A percentile compares a stretch with the other conserved stretches of the same genome.
Evolutionary conservation across 2,113 vertebrate species (phyloP).

Genomic region (Leiothrix lutea): DNA sequence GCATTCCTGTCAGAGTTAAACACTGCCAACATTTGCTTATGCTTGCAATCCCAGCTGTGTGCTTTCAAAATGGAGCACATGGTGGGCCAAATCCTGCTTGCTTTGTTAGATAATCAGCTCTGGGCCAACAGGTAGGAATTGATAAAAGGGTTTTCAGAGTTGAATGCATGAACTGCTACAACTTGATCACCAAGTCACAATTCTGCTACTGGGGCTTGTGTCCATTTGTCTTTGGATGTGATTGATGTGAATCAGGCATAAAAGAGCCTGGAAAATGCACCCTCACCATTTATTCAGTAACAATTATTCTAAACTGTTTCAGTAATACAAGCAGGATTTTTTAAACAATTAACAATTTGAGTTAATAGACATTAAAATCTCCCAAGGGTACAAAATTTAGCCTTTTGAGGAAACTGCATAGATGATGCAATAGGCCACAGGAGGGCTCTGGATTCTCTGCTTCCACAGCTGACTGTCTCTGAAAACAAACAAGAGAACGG

Average conservation of each 20-base stretch:
- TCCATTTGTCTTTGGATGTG: neutral
- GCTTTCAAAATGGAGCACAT: neutral
- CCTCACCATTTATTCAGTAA: neutral
- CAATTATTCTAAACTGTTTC: neutral
- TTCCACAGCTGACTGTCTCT: neutral
- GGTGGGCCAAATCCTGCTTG: neutral
- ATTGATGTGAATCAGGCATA: neutral
- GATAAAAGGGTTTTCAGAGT: neutral
- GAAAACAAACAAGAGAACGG: neutral
- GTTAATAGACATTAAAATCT: neutral
- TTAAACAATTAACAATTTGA: neutral
- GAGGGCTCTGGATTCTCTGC: neutral
- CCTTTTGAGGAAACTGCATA: neutral
- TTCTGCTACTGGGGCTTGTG: neutral
- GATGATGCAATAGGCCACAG: neutral
- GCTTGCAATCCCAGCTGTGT: neutral
- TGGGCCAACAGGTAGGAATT: neutral
- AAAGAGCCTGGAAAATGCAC: neutral
- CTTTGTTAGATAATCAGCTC: neutral
- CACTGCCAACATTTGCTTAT: conserved; percentile 32
- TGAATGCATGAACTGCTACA: neutral
- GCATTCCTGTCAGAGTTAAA: neutral
- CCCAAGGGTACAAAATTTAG: neutral
- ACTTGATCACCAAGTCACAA: neutral
- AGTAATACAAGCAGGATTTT: neutral